Base-by-base conservation (phyloP, 2,797 vertebrate species). In the Lepus oiostolus region DNA sequence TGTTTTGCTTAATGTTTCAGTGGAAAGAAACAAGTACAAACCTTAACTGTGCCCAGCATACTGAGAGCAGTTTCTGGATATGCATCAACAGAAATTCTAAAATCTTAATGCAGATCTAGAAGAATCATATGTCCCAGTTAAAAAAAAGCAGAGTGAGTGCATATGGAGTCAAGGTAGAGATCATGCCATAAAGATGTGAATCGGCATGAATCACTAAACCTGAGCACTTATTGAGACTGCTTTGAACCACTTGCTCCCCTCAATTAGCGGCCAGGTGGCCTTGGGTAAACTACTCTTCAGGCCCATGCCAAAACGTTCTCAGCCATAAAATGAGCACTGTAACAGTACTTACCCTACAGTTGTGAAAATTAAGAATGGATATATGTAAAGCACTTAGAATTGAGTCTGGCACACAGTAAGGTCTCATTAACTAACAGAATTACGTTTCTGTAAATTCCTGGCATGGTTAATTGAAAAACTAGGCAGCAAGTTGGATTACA, bases 1-100 rank as follows among this genome's bases (percentile, higher is more conserved):
- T 95, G 83, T 79, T 94, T 74, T 84, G 62, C 35, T 94, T 80
- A 86, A 85, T 87, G 26, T 93, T 88, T 90, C 75, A 47, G 63
- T 76, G 83, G 75, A 95, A 88, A 92, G 72, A 12, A 88, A 60
- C 67, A 89, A 12, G 10, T 58, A 50, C 90, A 95, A 96, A 68
- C 17, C 82, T 92, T 86, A 35, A 93, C 47, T 16, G 58, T 0
- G 21, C n/a, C 52, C 67, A 42, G 32, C 47, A 68, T 32, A 30
- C 91, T 83, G 63, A 95, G 35, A 60, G 28, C n/a, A 60, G 32
- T 68, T 86, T 65, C 72, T 9, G 8, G 38, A 71, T 74, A 16
- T 82, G 24, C 32, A 81, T 28, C 75, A 71, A 79, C 35, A 91
- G 60, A 93, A 38, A 75, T 67, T 80, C 90, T 81, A 86, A 76